Percentiles rank a stretch among this genome's conserved stretches.
Conservation (phyloP, 2,888 invertebrate species). For the Ceramica pisi region DNA sequence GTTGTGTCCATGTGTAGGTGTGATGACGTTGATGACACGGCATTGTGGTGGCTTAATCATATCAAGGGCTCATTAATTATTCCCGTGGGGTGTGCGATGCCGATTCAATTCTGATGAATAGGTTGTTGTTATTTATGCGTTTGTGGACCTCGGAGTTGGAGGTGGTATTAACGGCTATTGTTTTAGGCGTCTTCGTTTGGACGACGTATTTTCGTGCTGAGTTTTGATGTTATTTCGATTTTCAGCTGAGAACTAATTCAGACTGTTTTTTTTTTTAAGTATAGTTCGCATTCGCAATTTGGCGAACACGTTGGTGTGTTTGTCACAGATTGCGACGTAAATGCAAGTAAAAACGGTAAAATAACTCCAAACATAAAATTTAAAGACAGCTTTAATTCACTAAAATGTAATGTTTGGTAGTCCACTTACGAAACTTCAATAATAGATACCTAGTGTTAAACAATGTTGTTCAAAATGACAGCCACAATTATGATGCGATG, state of each 20-base stretch:
- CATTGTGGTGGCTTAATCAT: conserved; percentile 87
- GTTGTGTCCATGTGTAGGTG: conserved; percentile 39
- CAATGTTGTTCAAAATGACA: neutral
- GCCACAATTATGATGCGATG: neutral
- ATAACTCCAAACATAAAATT: neutral
- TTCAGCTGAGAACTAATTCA: too few species aligned
- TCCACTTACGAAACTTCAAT: neutral
- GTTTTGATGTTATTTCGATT: neutral
- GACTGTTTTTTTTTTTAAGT: too few species aligned
- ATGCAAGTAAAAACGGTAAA: too few species aligned
- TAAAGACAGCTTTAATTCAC: neutral
- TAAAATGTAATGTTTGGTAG: neutral
- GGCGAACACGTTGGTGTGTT: too few species aligned
- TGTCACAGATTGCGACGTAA: too few species aligned
- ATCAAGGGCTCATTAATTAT: conserved; percentile 86
- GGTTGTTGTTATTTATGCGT: conserved; percentile 69
- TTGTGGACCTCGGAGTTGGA: conserved; percentile 38
- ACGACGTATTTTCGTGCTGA: neutral
- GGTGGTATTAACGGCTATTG: conserved; percentile 54
- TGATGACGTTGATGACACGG: conserved; percentile 81
- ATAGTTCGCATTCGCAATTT: too few species aligned
- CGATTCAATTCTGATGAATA: conserved; percentile 79
- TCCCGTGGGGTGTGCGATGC: conserved; percentile 75
- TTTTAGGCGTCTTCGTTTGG: conserved; percentile 41
- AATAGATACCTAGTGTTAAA: neutral